These are phyloP conservation scores for Cynaeus angustus DNA, from an alignment of 2,888 invertebrate genomes.

Conservation along the genomic window DNA sequence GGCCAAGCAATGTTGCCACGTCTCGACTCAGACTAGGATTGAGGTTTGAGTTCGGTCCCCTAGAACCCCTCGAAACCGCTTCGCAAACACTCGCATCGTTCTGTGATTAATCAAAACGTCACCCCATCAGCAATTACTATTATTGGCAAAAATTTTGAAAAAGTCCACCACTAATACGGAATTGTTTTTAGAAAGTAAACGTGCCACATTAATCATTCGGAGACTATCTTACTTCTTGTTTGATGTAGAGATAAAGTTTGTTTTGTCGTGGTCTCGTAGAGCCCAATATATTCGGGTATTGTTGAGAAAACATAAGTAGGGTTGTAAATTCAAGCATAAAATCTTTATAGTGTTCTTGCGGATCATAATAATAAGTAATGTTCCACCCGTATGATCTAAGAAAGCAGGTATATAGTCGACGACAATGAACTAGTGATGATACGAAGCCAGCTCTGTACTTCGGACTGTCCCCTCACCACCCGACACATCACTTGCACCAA, in stretches of 20 bases:
- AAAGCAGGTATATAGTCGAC: conserved; percentile 29
- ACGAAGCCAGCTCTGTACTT: conserved; percentile 1
- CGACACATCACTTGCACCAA: conserved; percentile 42
- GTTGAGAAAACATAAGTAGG: conserved; percentile 45
- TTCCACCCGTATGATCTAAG: conserved; percentile 43
- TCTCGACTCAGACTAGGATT: conserved; percentile 25
- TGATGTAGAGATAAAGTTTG: conserved; percentile 43
- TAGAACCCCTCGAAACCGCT: conserved; percentile 27
- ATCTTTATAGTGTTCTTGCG: conserved; percentile 50
- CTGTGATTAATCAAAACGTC: conserved; percentile 43
- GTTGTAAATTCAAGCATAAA: conserved; percentile 50
- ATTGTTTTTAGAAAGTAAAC: conserved; percentile 1
- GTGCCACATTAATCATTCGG: conserved; percentile 35
- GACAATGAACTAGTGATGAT: conserved; percentile 33
- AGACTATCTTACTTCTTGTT: conserved; percentile 34
- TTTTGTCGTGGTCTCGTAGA: conserved; percentile 19
- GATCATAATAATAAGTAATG: conserved; percentile 51
- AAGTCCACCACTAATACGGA: neutral
- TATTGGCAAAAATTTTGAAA: conserved; percentile 2
- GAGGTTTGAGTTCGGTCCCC: conserved; percentile 9
- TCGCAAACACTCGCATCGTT: conserved; percentile 23
- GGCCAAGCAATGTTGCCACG: conserved; percentile 42
- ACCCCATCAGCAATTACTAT: conserved; percentile 35
- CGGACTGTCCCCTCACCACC: conserved; percentile 30
- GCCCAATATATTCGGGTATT: conserved; percentile 45